Conservation (phyloP, 1,140 invertebrate species). For the Carposina sasakii region DNA sequence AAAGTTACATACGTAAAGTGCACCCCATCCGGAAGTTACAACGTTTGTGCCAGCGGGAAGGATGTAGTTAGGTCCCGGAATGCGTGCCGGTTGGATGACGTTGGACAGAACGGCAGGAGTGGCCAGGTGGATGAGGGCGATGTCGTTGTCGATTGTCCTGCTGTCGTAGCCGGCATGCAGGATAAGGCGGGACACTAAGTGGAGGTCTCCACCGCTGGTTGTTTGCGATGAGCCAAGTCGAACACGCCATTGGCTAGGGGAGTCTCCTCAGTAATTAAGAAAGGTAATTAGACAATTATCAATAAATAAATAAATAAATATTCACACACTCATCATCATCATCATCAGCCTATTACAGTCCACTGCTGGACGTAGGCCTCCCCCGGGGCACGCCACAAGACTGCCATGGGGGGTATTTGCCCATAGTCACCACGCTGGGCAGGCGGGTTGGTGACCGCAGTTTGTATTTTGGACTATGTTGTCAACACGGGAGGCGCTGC, state of each 20-base stretch:
- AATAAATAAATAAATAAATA: no score
- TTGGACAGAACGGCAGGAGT: constrained; percentile 27
- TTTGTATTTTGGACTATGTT: no score
- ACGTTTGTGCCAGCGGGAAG: constrained; percentile 45
- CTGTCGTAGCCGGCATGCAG: constrained; percentile 64
- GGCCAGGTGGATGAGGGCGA: constrained; percentile 70
- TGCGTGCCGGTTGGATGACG: constrained; percentile 20
- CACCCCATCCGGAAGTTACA: constrained; percentile 74
- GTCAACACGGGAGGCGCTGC: no score
- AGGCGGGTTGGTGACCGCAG: no score
- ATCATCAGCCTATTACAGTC: no score
- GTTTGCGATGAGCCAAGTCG: constrained; percentile 34
- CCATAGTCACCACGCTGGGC: no score
- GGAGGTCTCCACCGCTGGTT: constrained; percentile 47
- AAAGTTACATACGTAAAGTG: constrained; percentile 43
- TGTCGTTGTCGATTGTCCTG: constrained; percentile 72
- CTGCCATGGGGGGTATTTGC: no score
- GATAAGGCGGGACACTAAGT: constrained; percentile 51
- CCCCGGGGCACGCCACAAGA: no score
- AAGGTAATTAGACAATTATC: no score
- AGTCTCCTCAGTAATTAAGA: constrained; percentile 23
- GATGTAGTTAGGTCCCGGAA: constrained; percentile 33
- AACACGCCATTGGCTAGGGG: constrained; percentile 31
- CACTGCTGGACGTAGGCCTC: no score
- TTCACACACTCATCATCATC: no score